Evolutionary conservation across 2,113 vertebrate genomes (phyloP).

Genomic region (Festucalex cinctus): DNA sequence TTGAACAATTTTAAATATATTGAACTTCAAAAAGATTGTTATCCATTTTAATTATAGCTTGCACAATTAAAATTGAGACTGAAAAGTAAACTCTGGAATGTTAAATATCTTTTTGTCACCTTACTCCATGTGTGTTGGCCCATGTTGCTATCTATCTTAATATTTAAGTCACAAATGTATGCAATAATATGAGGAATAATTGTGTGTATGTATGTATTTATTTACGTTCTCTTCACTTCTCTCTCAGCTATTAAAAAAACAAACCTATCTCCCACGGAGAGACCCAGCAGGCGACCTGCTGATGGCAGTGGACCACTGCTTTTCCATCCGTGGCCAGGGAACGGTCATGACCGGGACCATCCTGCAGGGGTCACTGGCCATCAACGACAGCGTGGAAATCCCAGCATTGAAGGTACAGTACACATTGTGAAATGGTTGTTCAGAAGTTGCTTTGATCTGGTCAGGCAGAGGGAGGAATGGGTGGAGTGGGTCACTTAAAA

Average conservation of each 20-base stretch:
- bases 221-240: not conserved
- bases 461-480: not conserved
- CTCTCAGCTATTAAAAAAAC: conserved; percentile 84
- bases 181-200: conserved; percentile 9
- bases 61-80: too few species aligned
- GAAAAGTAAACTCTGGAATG: too few species aligned
- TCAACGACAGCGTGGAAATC: conserved; percentile 94
- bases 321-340: conserved; percentile 96
- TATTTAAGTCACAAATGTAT: not conserved
- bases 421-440: not conserved
- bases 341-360: conserved; percentile 97
- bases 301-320: conserved; percentile 97
- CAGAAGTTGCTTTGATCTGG: not conserved
- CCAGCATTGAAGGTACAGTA: conserved; percentile 86
- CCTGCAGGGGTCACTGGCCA: conserved; percentile 87
- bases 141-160: too few species aligned
- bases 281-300: conserved; percentile 86
- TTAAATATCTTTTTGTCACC: too few species aligned
- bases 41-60: too few species aligned
- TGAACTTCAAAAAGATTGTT: too few species aligned
- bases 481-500: not conserved
- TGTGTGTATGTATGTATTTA: not conserved
- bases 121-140: too few species aligned
- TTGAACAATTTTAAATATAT: too few species aligned
- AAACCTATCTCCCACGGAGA: conserved; percentile 86